Conservation (phyloP, 2,113 vertebrate genomes). For the Zonotrichia leucophrys region DNA sequence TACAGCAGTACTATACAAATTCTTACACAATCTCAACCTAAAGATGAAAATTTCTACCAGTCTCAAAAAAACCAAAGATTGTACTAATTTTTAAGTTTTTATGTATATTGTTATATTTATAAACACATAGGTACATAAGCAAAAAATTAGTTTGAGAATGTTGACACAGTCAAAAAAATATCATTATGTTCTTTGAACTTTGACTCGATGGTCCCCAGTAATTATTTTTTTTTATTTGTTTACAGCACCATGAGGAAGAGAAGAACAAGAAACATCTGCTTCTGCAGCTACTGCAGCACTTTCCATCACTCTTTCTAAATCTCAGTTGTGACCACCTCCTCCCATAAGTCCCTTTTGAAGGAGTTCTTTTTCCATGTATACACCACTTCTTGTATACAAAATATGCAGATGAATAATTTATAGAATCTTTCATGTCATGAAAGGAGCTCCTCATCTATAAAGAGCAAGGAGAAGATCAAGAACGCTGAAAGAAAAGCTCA, state of each 20-base stretch:
- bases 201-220: not conserved
- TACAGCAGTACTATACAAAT: not conserved
- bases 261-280: slow-evolving; percentile 28
- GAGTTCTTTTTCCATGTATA: not conserved
- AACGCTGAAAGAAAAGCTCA: not conserved
- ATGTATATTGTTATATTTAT: not conserved
- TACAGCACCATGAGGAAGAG: not conserved
- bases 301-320: not conserved
- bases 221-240: not conserved
- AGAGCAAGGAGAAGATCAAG: not conserved
- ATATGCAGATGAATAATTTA: slow-evolving; percentile 21
- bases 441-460: not conserved
- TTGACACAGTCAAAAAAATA: not conserved
- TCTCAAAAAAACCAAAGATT: not conserved
- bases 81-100: not conserved
- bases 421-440: not conserved
- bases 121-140: not conserved
- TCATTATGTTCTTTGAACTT: not conserved
- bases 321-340: not conserved
- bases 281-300: not conserved
- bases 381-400: not conserved
- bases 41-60: not conserved
- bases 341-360: not conserved
- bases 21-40: not conserved
- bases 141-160: not conserved